Evolutionary conservation across 2,888 invertebrate genomes (phyloP), one percentile per base, ranked within the genome.

Genomic region (Drosophila mettleri): DNA sequence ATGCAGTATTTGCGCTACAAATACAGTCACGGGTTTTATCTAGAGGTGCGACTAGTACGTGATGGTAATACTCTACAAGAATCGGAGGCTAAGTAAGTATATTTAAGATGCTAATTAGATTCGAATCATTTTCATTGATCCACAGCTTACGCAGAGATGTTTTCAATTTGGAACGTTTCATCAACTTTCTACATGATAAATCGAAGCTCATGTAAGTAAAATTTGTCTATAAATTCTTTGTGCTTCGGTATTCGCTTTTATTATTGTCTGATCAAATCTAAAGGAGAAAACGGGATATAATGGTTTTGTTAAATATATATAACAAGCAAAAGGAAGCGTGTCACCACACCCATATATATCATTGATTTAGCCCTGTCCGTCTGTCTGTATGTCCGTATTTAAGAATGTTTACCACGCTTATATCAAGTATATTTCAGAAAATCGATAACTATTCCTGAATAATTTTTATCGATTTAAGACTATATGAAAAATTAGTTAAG

Each of bases 1-100:
- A 94, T 95, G 67, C 95, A 96, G 69, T 94, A 96, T 88, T 92
- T 97, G 58, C 96, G 96, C 85, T 94, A 94, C 81, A 96, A 96
- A 92, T 96, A 95, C 90, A 90, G 90, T 27, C 93, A 93, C 8
- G 94, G 94, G 86, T 92, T 91, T 20, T 87, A 87, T 52, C 64
- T 91, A 58, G 89, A 90, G 39, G 81, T 91, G 2, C 83, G 89
- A 38, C 51, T 91, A 10, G 69, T 77, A 8, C 80, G 86, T 0
- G 88, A 88, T 65, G 90, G 90, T 1, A 18, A 24, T 12, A 83
- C 85, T 0, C 0, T 70, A 2, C 70, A 78, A 18, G 87, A 86
- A 58, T 70, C 83, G 3, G 69, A 85, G 43, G 79, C 78, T 10
- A 89, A 89, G 90, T 89, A 51, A 60, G 76, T 71, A 48, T 10